Conservation (phyloP, 2,888 invertebrate species). For the Phortica magna region DNA sequence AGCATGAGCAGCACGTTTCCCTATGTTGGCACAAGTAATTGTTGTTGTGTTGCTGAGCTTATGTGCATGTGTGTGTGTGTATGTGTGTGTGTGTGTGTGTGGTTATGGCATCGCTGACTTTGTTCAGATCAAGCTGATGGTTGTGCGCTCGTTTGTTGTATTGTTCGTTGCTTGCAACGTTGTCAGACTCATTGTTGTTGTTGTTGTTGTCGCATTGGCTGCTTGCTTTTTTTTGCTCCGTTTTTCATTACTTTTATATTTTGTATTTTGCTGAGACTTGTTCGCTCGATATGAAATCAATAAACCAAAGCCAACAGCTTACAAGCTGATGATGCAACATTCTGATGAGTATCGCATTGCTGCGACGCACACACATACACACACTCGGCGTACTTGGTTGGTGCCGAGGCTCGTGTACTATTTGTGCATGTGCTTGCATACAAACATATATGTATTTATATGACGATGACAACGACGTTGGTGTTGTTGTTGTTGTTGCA, state of each 20-base stretch:
- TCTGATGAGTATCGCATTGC: conserved; percentile 46
- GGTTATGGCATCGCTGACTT: conserved; percentile 18
- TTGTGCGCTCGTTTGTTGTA: conserved; percentile 4
- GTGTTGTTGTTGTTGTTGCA: neutral
- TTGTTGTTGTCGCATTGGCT: conserved; percentile 1
- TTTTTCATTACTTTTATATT: conserved; percentile 1
- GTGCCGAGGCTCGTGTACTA: neutral
- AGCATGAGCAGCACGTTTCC: neutral
- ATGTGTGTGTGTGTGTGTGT: neutral
- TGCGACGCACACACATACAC: neutral
- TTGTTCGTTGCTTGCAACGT: neutral
- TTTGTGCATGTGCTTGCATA: neutral
- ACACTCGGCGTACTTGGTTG: neutral
- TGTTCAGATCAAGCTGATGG: conserved; percentile 41
- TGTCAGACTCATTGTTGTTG: neutral
- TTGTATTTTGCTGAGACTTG: neutral
- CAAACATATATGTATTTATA: neutral
- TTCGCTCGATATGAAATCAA: conserved; percentile 51
- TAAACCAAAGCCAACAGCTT: conserved; percentile 52
- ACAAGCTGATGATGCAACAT: conserved; percentile 45
- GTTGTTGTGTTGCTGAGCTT: neutral
- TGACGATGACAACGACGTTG: neutral
- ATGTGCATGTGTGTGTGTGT: neutral
- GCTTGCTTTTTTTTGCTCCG: neutral
- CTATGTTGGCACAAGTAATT: neutral